Percentiles rank a stretch among this genome's conserved stretches.
Conservation (phyloP, 35 echinoderm and acorn worm genomes). For the Apostichopus japonicus region DNA sequence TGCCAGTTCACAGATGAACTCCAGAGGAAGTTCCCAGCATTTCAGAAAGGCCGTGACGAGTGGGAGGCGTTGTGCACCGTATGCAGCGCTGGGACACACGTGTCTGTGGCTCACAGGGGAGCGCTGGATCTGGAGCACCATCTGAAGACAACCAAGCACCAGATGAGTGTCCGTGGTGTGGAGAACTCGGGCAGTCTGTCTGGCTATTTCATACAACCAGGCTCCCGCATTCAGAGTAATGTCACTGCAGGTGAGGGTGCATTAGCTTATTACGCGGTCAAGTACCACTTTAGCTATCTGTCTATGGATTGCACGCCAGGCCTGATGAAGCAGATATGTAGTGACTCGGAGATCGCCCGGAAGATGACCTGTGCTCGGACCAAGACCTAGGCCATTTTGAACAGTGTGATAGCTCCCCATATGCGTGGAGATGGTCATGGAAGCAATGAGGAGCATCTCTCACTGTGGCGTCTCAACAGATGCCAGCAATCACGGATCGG, state of each 20-base stretch:
- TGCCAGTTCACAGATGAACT: constrained; percentile 9
- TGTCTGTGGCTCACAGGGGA: constrained; percentile 1
- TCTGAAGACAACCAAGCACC: not conserved
- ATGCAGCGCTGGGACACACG: not conserved
- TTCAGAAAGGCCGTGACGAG: constrained; percentile 8
- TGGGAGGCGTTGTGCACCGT: constrained; percentile 19
- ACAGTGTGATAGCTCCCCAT: constrained; percentile 17
- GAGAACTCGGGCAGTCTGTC: not conserved
- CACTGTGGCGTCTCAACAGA: constrained; percentile 8
- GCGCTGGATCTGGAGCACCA: not conserved
- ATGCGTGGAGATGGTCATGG: not conserved
- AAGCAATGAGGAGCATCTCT: not conserved
- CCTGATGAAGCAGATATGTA: not conserved
- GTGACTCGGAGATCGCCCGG: not conserved
- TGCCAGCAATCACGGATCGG: constrained; percentile 7
- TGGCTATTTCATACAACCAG: not conserved
- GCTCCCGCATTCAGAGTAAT: not conserved
- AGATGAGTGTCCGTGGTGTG: not conserved
- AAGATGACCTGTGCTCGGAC: not conserved
- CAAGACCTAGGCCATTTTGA: constrained; percentile 10
- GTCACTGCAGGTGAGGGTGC: constrained; percentile 23
- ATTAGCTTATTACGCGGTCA: constrained; percentile 2
- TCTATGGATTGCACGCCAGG: constrained; percentile 20
- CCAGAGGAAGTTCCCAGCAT: not conserved
- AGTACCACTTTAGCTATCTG: not conserved